Conservation (phyloP, 1,140 invertebrate genomes). For the Lepeophtheirus salmonis region DNA sequence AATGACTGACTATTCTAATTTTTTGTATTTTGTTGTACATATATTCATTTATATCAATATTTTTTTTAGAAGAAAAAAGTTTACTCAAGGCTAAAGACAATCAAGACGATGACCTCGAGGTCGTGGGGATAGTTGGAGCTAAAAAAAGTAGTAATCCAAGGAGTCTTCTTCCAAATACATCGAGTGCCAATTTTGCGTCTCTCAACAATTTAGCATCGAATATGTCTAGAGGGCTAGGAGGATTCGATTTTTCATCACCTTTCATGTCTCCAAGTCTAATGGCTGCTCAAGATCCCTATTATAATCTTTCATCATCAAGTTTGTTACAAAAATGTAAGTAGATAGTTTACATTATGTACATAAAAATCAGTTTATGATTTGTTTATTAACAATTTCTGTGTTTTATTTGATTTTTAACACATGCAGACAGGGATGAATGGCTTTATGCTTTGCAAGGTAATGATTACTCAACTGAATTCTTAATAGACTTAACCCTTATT, state of each 20-base stretch:
- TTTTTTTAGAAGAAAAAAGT: too few species aligned
- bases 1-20: too few species aligned
- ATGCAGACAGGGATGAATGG: not conserved
- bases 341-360: too few species aligned
- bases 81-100: not conserved
- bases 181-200: slow-evolving; percentile 27
- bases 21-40: too few species aligned
- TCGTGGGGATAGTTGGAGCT: not conserved
- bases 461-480: too few species aligned
- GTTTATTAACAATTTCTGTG: not conserved
- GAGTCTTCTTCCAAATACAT: slow-evolving; percentile 15
- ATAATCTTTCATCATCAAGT: not conserved
- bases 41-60: too few species aligned
- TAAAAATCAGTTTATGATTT: not conserved
- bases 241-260: not conserved
- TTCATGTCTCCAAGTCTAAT: not conserved
- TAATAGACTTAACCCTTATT: too few species aligned
- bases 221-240: slow-evolving; percentile 1
- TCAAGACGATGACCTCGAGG: not conserved
- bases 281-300: not conserved
- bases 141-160: too few species aligned
- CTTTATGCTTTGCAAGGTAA: not conserved
- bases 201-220: not conserved
- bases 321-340: not conserved
- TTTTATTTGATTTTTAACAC: not conserved